Base-by-base conservation (phyloP, 2,113 vertebrate genomes). In the Neodontobutis hainanensis region DNA sequence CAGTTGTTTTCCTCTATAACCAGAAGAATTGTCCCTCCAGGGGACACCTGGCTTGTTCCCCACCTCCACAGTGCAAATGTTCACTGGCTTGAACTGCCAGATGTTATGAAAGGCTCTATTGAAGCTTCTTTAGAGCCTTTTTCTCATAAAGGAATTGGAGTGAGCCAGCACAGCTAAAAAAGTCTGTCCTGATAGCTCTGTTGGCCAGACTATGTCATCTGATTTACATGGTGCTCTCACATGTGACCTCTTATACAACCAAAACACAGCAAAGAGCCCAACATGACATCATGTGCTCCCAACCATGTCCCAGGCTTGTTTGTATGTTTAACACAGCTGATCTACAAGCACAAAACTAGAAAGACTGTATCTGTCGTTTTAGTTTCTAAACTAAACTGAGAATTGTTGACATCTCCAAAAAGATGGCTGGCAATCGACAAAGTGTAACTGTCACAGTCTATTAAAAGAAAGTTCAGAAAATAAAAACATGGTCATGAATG, bases 51-150 rank as follows among this genome's bases (percentile, higher is more conserved):
- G 89, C 82, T 62, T 48, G 70, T 77, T 82, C 84, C 78, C 87
- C 77, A 81, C 78, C 83, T 80, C 77, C 76, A 78, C 62, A 44
- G 61, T 60, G 75, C 74, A 78, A 84, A 88, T 85, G 87, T 73
- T 80, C 76, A 32, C 73, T 68, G 62, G 70, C 81, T 78, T 68
- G 75, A 75, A 70, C 50, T 78, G 75, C 89, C 90, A 90, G 86
- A 92, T 92, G 88, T 88, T 89, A 86, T 87, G 81, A 89, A 89
- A 88, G 87, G 73, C 70, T 78, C 84, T 65, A 86, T 77, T 87
- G 82, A 83, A 84, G 63, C 42, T 53, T 14, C 63, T 55, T 74
- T 80, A 46, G 69, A 83, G 52, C 77, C 70, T 79, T 75, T 43
- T 73, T 44, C 83, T 84, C 87, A 75, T 83, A 83, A 81, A 82